Base-by-base conservation (phyloP, 2,797 vertebrate genomes). In the Borostomias antarcticus region DNA sequence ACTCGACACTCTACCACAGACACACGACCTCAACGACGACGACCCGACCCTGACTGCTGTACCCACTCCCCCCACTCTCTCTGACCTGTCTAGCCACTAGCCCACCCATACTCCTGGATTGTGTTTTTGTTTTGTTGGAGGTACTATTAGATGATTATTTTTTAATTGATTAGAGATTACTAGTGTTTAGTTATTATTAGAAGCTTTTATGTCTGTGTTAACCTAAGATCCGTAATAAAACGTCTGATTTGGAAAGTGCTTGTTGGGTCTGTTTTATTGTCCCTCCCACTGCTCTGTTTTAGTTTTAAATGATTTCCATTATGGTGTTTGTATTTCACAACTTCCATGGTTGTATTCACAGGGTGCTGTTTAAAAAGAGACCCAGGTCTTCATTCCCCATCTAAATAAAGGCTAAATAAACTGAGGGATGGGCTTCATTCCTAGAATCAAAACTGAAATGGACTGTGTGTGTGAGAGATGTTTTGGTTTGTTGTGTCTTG, bases 21-120 rank as follows among this genome's bases (percentile, higher is more conserved):
- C 15, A 45, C 58, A 59, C 35, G 25, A 59, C 58, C 58, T n/a
- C n/a, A n/a, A n/a, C n/a, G n/a, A n/a, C n/a, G n/a, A 59, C 35
- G 25, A 59, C 58, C 58, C 23, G 11, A 35, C 35, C 40, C 15
- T 17, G 40, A 59, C 33, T 26, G 17, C 58, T 40, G 58, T 23
- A 51, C 48, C 19, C 19, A 51, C 48, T 21, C 47, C 40, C 37
- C 25, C 43, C 25, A 23, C 19, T 51, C 19, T 43, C 37, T 17
- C 11, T 59, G 37, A 59, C 37, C 48, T 51, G 35, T 37, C 37
- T 59, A 35, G 32, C 56, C 30, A 29, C 32, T 58, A 58, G 32
- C 30, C 32, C 35, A n/a, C 37, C 17, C 32, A 11, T 58, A 10
- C 11, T 15, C 15, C 35, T 25, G 40, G 23, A 51, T 5, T 7